A percentile compares a stretch with the other conserved stretches of the same genome.
Evolutionary conservation across 92 coral and sea anemone genomes (phyloP).

Genomic region (Anthopleura xanthogrammica): DNA sequence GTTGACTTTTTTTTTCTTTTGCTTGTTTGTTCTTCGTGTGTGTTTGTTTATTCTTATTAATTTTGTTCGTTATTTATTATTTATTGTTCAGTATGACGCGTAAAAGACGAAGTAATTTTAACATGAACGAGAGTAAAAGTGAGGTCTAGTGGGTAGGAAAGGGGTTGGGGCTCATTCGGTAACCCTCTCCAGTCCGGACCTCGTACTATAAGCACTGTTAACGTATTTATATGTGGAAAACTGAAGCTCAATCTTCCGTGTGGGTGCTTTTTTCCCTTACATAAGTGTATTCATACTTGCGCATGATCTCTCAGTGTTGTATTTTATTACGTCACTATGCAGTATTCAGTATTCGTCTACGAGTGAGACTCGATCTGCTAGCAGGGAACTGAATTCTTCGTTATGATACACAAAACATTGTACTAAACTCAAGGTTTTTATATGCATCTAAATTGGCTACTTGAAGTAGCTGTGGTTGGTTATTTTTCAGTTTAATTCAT

Average conservation of each 20-base stretch:
- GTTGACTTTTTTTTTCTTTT: neutral
- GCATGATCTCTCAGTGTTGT: neutral
- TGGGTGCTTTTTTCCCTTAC: neutral
- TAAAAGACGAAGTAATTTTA: too few species aligned
- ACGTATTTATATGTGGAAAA: neutral
- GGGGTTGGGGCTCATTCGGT: neutral
- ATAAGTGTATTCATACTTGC: neutral
- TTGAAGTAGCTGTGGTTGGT: too few species aligned
- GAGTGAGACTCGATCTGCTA: too few species aligned
- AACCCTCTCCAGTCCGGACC: constrained; percentile 11
- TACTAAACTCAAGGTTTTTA: too few species aligned
- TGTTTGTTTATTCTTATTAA: neutral
- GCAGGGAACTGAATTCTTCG: too few species aligned
- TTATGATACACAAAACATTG: too few species aligned
- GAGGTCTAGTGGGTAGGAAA: neutral
- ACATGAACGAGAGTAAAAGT: neutral
- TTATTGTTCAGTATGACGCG: neutral
- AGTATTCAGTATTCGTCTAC: too few species aligned
- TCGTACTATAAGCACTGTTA: neutral
- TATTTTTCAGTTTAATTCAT: too few species aligned
- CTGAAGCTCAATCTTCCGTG: neutral
- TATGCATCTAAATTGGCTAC: too few species aligned
- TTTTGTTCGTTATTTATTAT: too few species aligned
- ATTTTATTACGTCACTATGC: neutral
- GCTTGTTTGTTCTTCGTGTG: too few species aligned